Conservation (phyloP, 2,888 invertebrate species). For the Beris chalybata region DNA sequence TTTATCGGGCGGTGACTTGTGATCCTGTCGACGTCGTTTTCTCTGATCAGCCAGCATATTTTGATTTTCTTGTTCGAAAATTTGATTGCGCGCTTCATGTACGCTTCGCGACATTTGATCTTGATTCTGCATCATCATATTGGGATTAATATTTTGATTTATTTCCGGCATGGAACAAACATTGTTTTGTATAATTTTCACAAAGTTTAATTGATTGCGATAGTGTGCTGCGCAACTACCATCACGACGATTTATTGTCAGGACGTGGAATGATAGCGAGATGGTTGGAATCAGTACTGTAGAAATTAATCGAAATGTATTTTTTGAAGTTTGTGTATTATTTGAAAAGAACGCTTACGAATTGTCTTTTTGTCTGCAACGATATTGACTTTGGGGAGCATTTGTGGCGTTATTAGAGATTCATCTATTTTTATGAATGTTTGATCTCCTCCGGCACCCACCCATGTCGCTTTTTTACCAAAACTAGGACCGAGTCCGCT, state of each 20-base stretch:
- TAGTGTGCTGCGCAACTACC: slow-evolving; percentile 87
- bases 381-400: slow-evolving; percentile 83
- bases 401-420: slow-evolving; percentile 87
- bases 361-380: slow-evolving; percentile 85
- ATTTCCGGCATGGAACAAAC: slow-evolving; percentile 47
- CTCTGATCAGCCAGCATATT: slow-evolving; percentile 42
- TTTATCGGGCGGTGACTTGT: slow-evolving; percentile 44
- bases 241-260: slow-evolving; percentile 87
- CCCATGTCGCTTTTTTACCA: slow-evolving; percentile 89
- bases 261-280: slow-evolving; percentile 78
- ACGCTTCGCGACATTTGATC: slow-evolving; percentile 57
- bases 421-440: slow-evolving; percentile 93
- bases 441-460: slow-evolving; percentile 94
- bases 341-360: slow-evolving; percentile 59
- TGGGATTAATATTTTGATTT: slow-evolving; percentile 55
- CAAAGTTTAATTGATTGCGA: slow-evolving; percentile 81
- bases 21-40: slow-evolving; percentile 44
- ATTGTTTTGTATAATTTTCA: slow-evolving; percentile 67
- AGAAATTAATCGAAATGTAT: neutral
- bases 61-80: slow-evolving; percentile 52
- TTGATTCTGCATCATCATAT: slow-evolving; percentile 49
- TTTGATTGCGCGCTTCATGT: slow-evolving; percentile 55
- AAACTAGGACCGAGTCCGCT: slow-evolving; percentile 75
- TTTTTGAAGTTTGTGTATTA: neutral
- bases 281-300: slow-evolving; percentile 80